Percentiles rank a stretch among this genome's conserved stretches.
phyloP scores from a whole-genome alignment of 2,888 invertebrate species.

The Stratiomys singularior region DNA sequence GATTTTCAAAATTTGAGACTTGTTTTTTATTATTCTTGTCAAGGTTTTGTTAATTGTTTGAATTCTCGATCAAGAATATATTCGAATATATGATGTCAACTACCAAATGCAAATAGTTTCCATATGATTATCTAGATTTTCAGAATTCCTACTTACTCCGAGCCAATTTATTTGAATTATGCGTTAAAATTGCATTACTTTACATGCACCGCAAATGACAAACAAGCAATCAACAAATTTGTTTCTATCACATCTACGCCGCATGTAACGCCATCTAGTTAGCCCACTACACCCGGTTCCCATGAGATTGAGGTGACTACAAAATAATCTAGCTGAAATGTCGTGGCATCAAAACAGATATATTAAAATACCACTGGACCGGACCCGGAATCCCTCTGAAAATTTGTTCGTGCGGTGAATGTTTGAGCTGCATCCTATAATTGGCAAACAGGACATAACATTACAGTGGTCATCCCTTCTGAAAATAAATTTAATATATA shows the following conservation, averaged over 20 bases:
- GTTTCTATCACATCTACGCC: neutral
- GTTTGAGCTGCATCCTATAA: constrained; percentile 41
- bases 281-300: neutral
- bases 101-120: no score
- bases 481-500: constrained; percentile 48
- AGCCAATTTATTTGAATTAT: neutral
- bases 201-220: constrained; percentile 4
- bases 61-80: no score
- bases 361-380: neutral
- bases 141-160: no score
- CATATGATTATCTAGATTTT: no score
- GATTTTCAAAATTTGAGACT: no score
- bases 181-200: constrained; percentile 6
- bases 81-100: no score
- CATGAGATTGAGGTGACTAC: constrained; percentile 13
- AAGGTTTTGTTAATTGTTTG: no score
- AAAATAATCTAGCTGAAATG: constrained; percentile 32
- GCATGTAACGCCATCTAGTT: neutral
- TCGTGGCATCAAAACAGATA: constrained; percentile 41
- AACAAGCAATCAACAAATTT: constrained; percentile 41
- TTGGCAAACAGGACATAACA: constrained; percentile 47
- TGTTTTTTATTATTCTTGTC: no score
- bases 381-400: neutral
- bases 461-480: constrained; percentile 39
- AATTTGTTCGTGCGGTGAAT: constrained; percentile 41